Base-by-base conservation (phyloP, 2,888 invertebrate species). In the Portevinia maculata region DNA sequence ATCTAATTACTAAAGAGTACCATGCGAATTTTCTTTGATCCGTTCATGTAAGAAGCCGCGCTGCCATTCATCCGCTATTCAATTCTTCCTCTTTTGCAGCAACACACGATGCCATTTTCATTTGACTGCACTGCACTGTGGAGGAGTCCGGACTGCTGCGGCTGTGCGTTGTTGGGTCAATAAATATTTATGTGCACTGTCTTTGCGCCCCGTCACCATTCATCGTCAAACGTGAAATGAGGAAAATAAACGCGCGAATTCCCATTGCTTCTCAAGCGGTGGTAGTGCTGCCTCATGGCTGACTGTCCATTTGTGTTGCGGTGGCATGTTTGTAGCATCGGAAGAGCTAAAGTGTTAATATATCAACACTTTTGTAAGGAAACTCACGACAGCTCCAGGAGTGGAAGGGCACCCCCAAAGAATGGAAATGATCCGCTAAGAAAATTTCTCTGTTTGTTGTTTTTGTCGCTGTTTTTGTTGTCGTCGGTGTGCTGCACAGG, bases 261-360 rank as follows among this genome's bases (percentile, higher is more conserved):
- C 53, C 46, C 60, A 37, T 64, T 52, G 3, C 37, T 5, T n/a
- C 13, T 6, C 5, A 5, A 5, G 5, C 1, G 24, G 24, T 24
- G 41, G 24, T 19, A 1, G 37, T 39, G 41, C 6, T n/a, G 37
- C 13, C 5, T 6, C 6, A 0, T 6, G 1, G 37, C 39, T 74
- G 46, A 57, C 59, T 73, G 79, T 65, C 79, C 73, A 52, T 65
- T 79, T 57, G 73, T 65, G 73, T 52, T 41, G 60, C 48, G 69
- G 69, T 79, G 75, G 75, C 64, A 75, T 79, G 81, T 81, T 81
- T 81, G 76, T 65, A 65, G 76, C 83, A 73, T 83, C 59, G 70
- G 81, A 83, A 67, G 78, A 83, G 55, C 83, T 57, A 83, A 78
- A 83, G 83, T 83, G 83, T 83, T 83, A 73, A 83, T 83, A 83